phyloP scores from a whole-genome alignment of 2,888 invertebrate species.

The Drosophila nr. perissopoda region DNA sequence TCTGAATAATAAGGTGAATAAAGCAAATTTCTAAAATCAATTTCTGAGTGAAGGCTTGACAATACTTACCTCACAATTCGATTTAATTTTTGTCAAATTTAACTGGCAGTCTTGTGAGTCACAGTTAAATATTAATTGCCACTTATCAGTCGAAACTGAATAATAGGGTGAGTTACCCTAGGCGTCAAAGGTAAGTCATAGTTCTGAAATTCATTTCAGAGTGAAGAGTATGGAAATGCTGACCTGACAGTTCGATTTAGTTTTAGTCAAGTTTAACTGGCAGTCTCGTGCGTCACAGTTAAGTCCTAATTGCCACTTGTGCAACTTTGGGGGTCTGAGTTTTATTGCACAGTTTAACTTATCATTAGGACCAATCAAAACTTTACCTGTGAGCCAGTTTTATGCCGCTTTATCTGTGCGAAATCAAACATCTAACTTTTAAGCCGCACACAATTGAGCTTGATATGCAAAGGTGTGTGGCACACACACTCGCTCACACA shows the following conservation, averaged over 20 bases:
- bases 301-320: conserved; percentile 39
- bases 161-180: not conserved
- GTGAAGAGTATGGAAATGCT: not conserved
- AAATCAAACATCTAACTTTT: conserved; percentile 80
- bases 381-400: conserved; percentile 74
- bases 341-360: conserved; percentile 64
- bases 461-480: conserved; percentile 61
- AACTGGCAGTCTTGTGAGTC: not conserved
- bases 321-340: conserved; percentile 30
- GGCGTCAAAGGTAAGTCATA: too few species aligned
- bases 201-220: too few species aligned
- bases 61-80: not conserved
- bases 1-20: not conserved
- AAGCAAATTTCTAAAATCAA: not conserved
- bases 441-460: conserved; percentile 77
- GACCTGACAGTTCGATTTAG: not conserved
- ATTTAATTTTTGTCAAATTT: not conserved
- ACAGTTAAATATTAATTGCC: conserved; percentile 26
- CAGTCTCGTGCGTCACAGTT: too few species aligned
- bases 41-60: not conserved
- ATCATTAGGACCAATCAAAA: conserved; percentile 75
- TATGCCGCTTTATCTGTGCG: conserved; percentile 73
- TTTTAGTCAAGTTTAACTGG: not conserved
- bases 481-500: conserved; percentile 11
- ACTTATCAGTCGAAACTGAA: conserved; percentile 70